phyloP scores from a whole-genome alignment of 2,113 vertebrate species.

The Indicator indicator region DNA sequence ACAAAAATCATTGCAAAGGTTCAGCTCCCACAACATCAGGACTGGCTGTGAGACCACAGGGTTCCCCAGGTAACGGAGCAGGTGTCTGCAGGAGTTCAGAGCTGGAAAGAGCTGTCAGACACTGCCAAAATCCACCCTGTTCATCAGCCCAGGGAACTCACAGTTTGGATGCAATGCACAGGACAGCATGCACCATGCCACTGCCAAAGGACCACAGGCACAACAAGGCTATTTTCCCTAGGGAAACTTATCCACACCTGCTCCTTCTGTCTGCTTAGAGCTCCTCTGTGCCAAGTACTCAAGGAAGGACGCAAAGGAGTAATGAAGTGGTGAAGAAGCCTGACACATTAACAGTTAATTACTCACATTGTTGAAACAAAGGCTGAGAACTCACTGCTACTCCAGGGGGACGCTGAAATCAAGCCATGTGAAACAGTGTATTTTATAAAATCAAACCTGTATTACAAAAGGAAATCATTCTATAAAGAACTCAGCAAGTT shows the following conservation, averaged over 20 bases:
- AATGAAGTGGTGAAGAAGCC: background rate
- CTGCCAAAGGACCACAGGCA: rapidly evolving
- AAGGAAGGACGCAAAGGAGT: background rate
- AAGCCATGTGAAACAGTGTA: background rate
- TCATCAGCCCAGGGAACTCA: background rate
- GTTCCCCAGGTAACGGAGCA: rapidly evolving
- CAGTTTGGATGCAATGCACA: rapidly evolving
- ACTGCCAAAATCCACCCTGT: background rate
- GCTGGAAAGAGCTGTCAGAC: background rate
- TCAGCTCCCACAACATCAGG: background rate
- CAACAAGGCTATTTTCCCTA: background rate
- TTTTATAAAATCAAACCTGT: background rate
- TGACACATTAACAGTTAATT: background rate
- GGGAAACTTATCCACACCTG: background rate
- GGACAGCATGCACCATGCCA: rapidly evolving
- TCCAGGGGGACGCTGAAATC: background rate
- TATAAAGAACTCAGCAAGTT: background rate
- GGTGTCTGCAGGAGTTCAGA: background rate
- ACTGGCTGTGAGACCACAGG: rapidly evolving
- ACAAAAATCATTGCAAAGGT: background rate
- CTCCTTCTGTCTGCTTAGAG: background rate
- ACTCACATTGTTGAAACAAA: background rate
- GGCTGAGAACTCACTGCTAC: background rate
- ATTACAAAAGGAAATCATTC: background rate
- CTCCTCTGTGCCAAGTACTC: background rate